A percentile compares a stretch with the other conserved stretches of the same genome.
phyloP scores from a whole-genome alignment of 2,888 invertebrate species.

The Oscheius sp. region DNA sequence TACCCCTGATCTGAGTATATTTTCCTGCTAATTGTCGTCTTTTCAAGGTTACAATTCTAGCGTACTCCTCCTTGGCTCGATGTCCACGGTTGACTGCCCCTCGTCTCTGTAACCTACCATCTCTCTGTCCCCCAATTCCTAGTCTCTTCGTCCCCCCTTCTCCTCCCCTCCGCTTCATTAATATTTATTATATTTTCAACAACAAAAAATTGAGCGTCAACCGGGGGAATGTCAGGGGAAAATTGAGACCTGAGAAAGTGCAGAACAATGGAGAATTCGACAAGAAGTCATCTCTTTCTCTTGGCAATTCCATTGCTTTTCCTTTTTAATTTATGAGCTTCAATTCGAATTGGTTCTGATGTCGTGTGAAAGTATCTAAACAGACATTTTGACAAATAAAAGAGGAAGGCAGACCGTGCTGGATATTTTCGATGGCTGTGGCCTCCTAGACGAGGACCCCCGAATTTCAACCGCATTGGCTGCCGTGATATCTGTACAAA shows the following conservation, averaged over 20 bases:
- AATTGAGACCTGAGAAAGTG: neutral
- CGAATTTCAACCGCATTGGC: constrained; percentile 25
- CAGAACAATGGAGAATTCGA: neutral
- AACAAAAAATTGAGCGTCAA: constrained; percentile 22
- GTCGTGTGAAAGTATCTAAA: neutral
- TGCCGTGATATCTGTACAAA: constrained; percentile 17
- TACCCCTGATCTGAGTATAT: too few relatives aligned
- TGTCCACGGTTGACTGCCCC: too few relatives aligned
- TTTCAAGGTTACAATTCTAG: too few relatives aligned
- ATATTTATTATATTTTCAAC: too few relatives aligned
- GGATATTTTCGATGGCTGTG: constrained; percentile 11
- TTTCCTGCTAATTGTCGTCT: too few relatives aligned
- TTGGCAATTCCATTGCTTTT: neutral
- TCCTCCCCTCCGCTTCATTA: too few relatives aligned
- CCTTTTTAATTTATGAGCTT: neutral
- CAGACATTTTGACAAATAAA: neutral
- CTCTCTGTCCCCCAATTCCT: too few relatives aligned
- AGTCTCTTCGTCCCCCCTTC: too few relatives aligned
- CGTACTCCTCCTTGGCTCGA: too few relatives aligned
- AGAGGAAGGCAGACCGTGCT: neutral
- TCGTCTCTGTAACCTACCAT: too few relatives aligned
- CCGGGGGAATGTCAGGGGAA: constrained; percentile 11
- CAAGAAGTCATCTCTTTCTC: neutral
- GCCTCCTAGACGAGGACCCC: constrained; percentile 10
- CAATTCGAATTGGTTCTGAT: neutral